A percentile compares a stretch with the other conserved stretches of the same genome.
These are phyloP conservation scores for Amphilophus citrinellus DNA, from an alignment of 2,113 vertebrate genomes.

Conservation along the genomic window DNA sequence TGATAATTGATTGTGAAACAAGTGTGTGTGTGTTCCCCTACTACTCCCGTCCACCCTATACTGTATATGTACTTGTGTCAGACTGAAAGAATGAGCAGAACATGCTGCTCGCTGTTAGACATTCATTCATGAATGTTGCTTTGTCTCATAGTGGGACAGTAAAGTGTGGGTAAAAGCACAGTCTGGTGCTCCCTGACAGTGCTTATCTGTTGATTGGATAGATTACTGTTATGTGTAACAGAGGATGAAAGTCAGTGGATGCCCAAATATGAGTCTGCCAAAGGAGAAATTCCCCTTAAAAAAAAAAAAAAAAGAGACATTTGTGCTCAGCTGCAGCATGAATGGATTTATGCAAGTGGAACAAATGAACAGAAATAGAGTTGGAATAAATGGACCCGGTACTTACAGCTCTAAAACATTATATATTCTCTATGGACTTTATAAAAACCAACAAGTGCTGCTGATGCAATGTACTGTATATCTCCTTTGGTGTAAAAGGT, in stretches of 20 bases:
- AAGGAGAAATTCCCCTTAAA: conserved; percentile 28
- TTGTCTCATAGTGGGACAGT: conserved; percentile 78
- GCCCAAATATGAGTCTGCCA: conserved; percentile 34
- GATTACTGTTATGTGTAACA: conserved; percentile 36
- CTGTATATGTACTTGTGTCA: conserved; percentile 38
- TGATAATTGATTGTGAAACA: conserved; percentile 38
- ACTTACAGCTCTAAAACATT: conserved; percentile 29
- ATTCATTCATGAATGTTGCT: conserved; percentile 70
- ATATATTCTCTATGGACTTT: conserved; percentile 52
- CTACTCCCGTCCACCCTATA: conserved; percentile 36
- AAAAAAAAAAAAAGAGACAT: conserved; percentile 2
- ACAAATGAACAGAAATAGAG: conserved; percentile 17
- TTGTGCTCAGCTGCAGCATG: conserved; percentile 52
- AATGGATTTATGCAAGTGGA: conserved; percentile 69
- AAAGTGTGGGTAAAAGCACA: conserved; percentile 52
- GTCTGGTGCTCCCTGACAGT: conserved; percentile 31
- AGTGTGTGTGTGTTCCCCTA: conserved; percentile 12
- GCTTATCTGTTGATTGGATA: conserved; percentile 40
- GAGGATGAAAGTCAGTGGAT: conserved; percentile 15
- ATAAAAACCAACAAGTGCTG: conserved; percentile 68
- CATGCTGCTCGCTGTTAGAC: conserved; percentile 50
- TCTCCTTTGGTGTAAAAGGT: conserved; percentile 69
- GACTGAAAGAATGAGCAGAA: conserved; percentile 45
- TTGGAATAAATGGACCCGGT: conserved; percentile 29
- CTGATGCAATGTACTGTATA: conserved; percentile 63